Evolutionary conservation across 2,797 vertebrate genomes (phyloP), one percentile per base, ranked within the genome.

Genomic region (Oreortyx pictus): DNA sequence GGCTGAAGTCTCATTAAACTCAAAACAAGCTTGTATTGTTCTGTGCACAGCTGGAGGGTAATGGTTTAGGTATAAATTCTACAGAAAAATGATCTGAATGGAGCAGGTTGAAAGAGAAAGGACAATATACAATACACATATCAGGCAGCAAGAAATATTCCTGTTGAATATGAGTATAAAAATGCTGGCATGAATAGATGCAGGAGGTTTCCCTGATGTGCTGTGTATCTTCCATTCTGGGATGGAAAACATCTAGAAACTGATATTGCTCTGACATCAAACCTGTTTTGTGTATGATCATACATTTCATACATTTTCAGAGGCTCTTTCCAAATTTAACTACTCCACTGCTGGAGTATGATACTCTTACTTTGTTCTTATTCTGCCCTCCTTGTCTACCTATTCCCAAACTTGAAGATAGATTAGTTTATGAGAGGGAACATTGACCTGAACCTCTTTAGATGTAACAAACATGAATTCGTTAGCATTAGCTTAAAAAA

Each of bases 221-320:
- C 4, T 75, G 31, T 46, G 7, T 3, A 60, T 41, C 9, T 3
- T 66, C 6, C 5, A 4, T 50, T 84, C 43, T 39, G 41, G n/a
- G 24, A 10, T 64, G 14, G n/a, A 62, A 75, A 57, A 33, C 7
- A 5, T 37, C 19, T 29, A 62, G 72, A 61, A 35, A 7, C 5
- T 46, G 22, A 46, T 14, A 2, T 22, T 37, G 17, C 9, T 44
- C 7, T 1, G 18, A 64, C n/a, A 1, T 29, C 0, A 0, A 2
- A 0, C 29, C 27, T 59, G 0, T 10, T 81, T 25, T 54, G 22
- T 20, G 7, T 1, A 19, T 10, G 4, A 18, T 19, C 73, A 60
- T 75, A 41, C n/a, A 46, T 7, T 39, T 41, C 20, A 71, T 8
- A 76, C 5, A 11, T 11, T 71, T 56, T 19, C 15, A 27, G 46